Evolutionary conservation across 2,797 vertebrate species (phyloP), one percentile per base, ranked within the genome.

Genomic region (Poliocrania exsul): DNA sequence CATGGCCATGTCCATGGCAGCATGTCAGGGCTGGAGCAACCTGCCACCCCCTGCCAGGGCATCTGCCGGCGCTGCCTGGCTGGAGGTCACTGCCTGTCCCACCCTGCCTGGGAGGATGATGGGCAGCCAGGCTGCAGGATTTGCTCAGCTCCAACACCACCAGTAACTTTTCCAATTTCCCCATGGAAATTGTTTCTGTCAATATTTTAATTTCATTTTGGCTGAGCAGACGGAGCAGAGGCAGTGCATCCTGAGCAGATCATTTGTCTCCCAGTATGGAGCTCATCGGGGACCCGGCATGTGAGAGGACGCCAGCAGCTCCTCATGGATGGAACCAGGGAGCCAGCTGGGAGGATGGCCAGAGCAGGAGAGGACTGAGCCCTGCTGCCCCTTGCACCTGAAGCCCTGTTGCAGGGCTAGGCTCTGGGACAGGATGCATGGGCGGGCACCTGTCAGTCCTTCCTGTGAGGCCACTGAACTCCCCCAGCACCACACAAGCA

Each of bases 151-250:
- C 56, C 9, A 1, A 67, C 75, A 15, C 56, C 0, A 0, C 64
- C 2, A 5, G 37, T 10, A 16, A 44, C 64, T 35, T 42, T 81
- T 82, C 87, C 79, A 77, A 8, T 93, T 91, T 82, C 60, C 67
- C 70, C 47, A 60, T 78, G 72, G 82, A 95, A 95, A 88, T 88
- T 80, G 90, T 66, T 94, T 86, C 92, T 90, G 90, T 92, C 92
- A 88, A 64, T 83, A 73, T 93, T 95, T 91, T 91, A 92, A 91
- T 90, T 92, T 77, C 67, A 16, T 80, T 91, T 80, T 42, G 74
- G 91, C 81, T 80, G 87, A 66, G 71, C 62, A 67, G 78, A 89
- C 5, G 9, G 70, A 71, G 81, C 1, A 2, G 70, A 69, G 64
- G 69, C 82, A 62, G 9, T 0, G 0, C 79, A 51, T 82, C 85